Evolutionary conservation across 2,888 invertebrate genomes (phyloP).

Genomic region (Calameuta pallipes): DNA sequence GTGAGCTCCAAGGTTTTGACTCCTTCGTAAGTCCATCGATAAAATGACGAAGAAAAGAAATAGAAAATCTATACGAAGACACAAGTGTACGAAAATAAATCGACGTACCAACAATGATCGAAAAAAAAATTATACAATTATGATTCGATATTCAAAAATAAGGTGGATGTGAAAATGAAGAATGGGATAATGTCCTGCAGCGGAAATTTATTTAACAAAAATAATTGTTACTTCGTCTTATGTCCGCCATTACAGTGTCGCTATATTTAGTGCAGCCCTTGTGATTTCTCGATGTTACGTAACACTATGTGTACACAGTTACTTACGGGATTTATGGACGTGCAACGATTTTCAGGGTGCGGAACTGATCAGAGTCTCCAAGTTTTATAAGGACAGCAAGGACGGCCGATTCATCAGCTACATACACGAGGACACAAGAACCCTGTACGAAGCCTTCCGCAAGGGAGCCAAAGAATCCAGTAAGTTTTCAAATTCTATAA

Average conservation of each 20-base stretch:
- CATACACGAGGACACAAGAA: slow-evolving; percentile 87
- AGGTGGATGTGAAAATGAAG: background rate
- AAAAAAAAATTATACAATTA: background rate
- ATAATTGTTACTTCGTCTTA: background rate
- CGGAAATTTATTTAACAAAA: background rate
- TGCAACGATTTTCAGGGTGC: slow-evolving; percentile 74
- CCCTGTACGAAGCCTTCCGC: slow-evolving; percentile 90
- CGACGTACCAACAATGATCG: background rate
- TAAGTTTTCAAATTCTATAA: slow-evolving; percentile 66
- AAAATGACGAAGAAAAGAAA: background rate
- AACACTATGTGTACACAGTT: slow-evolving; percentile 16
- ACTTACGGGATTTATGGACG: background rate
- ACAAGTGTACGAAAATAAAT: background rate
- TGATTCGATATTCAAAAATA: background rate
- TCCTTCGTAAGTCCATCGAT: background rate
- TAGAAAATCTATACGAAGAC: background rate
- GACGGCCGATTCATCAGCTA: slow-evolving; percentile 87
- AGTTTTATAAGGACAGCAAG: slow-evolving; percentile 90
- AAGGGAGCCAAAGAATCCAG: slow-evolving; percentile 93
- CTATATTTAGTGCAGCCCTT: slow-evolving; percentile 50
- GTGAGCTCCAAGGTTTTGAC: background rate
- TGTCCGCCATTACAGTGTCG: slow-evolving; percentile 15
- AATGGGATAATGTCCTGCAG: background rate
- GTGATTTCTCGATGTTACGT: slow-evolving; percentile 37
- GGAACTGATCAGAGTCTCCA: slow-evolving; percentile 88